phyloP scores from a whole-genome alignment of 2,797 vertebrate species.

The Phataginus tricuspis region DNA sequence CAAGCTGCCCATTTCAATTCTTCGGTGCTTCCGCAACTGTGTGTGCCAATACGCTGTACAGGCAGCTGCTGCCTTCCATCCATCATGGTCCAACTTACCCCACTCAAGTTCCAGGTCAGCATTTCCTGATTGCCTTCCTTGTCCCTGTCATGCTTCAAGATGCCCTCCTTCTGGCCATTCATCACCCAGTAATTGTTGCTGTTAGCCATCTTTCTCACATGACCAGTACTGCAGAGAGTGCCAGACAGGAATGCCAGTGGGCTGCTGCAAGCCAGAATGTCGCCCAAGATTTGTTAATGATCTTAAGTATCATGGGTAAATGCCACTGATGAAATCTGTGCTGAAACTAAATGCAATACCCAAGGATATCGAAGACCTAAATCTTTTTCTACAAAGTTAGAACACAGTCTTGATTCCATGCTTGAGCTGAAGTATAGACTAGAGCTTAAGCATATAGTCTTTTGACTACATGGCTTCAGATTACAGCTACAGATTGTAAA shows the following conservation, averaged over 20 bases:
- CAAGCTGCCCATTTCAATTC: constrained; percentile 52
- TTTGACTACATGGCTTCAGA: not conserved
- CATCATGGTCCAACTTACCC: constrained; percentile 42
- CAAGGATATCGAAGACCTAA: not conserved
- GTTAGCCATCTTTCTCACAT: constrained; percentile 54
- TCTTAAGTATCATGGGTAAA: not conserved
- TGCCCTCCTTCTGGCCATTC: constrained; percentile 64
- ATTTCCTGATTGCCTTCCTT: constrained; percentile 70
- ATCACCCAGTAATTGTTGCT: constrained; percentile 63
- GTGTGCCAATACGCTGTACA: not conserved
- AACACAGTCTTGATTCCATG: not conserved
- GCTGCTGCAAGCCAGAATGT: not conserved
- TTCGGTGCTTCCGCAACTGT: not conserved
- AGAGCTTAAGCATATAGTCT: not conserved
- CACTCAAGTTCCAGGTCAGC: constrained; percentile 65
- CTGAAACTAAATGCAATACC: not conserved
- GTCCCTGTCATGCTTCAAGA: constrained; percentile 8
- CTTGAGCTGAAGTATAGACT: not conserved
- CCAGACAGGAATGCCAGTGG: constrained; percentile 30
- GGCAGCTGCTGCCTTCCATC: constrained; percentile 55
- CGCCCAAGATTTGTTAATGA: constrained; percentile 13
- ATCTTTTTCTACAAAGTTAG: constrained; percentile 19
- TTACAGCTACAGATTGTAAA: not conserved
- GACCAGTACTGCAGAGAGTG: constrained; percentile 29
- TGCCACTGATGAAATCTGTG: not conserved